phyloP scores from a whole-genome alignment of 2,113 vertebrate genomes.

The Cavia porcellus region DNA sequence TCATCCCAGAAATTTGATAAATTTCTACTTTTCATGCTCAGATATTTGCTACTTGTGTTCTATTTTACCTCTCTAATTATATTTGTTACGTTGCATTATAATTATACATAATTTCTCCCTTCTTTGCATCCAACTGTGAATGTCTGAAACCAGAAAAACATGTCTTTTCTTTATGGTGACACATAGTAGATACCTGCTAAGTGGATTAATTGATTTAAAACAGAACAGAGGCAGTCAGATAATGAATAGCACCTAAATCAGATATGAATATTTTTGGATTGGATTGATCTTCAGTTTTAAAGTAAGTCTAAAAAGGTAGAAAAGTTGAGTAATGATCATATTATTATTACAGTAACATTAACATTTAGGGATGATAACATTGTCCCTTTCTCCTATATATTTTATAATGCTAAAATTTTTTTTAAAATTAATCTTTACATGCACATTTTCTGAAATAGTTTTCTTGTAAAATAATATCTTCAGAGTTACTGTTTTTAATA shows the following conservation, averaged over 20 bases:
- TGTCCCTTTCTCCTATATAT: not conserved
- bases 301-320: conserved; percentile 25
- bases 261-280: conserved; percentile 17
- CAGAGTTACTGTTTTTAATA: conserved; percentile 49
- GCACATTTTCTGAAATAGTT: conserved; percentile 50
- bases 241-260: not conserved
- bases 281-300: conserved; percentile 53
- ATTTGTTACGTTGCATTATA: not conserved
- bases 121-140: not conserved
- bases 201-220: conserved; percentile 16
- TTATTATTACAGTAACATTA: not conserved
- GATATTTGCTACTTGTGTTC: not conserved
- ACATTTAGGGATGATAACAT: conserved; percentile 22
- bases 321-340: conserved; percentile 16
- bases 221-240: not conserved
- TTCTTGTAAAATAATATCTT: not conserved
- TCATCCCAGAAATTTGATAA: not conserved
- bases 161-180: not conserved
- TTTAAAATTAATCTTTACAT: not conserved
- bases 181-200: not conserved
- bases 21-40: not conserved
- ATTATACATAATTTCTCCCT: not conserved
- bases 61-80: not conserved
- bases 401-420: conserved; percentile 58
- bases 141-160: not conserved